Conservation (phyloP, 2,888 invertebrate genomes). For the Keiferia lycopersicella region DNA sequence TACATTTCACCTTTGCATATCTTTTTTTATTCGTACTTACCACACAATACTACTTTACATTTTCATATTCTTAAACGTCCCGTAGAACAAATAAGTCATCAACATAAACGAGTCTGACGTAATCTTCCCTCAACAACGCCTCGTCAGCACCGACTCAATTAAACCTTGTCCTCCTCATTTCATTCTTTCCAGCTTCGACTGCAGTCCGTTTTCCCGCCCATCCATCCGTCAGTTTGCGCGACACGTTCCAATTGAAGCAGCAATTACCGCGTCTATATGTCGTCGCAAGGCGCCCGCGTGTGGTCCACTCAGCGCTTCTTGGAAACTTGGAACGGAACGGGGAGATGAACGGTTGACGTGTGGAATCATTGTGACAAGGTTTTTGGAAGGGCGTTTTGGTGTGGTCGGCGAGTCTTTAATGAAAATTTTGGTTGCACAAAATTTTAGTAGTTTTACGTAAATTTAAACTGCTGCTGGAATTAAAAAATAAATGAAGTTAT, state of each 20-base stretch:
- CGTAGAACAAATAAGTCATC: no score
- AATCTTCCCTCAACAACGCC: conserved; percentile 2
- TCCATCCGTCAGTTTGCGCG: conserved; percentile 24
- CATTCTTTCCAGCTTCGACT: conserved; percentile 1
- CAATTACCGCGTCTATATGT: conserved; percentile 48
- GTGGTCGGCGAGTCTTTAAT: not conserved
- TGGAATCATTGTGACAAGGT: conserved; percentile 6
- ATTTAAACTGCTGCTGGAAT: not conserved
- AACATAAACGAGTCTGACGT: not conserved
- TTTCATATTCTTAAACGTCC: not conserved
- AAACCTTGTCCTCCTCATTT: conserved; percentile 9
- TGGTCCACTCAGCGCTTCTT: conserved; percentile 40
- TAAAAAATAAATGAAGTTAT: not conserved
- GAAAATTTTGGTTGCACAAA: not conserved
- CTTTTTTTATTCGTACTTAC: no score
- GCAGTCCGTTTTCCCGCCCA: conserved; percentile 13
- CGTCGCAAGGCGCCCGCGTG: conserved; percentile 40
- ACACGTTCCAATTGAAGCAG: conserved; percentile 32
- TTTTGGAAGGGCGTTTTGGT: conserved; percentile 1
- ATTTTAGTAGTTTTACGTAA: no score
- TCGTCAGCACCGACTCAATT: conserved; percentile 8
- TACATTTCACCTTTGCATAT: no score
- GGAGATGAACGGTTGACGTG: conserved; percentile 19
- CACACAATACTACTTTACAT: not conserved
- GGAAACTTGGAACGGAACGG: conserved; percentile 32